Conservation (phyloP, 2,888 invertebrate genomes). For the Digitonthophagus gazella region DNA sequence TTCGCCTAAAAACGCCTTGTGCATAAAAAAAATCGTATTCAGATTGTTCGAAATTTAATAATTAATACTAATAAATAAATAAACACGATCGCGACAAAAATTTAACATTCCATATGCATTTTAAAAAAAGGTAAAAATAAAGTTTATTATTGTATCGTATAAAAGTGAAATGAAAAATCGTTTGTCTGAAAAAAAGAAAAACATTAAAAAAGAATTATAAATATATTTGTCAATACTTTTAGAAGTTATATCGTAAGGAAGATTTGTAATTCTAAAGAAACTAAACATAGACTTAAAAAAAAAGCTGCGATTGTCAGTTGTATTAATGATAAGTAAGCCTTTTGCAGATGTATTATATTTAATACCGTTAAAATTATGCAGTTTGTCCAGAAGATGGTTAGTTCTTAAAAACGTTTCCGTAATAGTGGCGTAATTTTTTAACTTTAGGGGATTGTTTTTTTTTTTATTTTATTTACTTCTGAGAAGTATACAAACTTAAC, state of each 20-base stretch:
- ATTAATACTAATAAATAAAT: constrained; percentile 28
- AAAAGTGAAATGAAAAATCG: constrained; percentile 22
- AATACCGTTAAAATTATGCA: constrained; percentile 41
- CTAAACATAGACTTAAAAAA: constrained; percentile 37
- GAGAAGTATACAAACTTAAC: constrained; percentile 44
- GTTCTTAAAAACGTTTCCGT: constrained; percentile 21
- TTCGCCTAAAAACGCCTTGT: constrained; percentile 52
- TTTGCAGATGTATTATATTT: constrained; percentile 51
- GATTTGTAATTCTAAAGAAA: constrained; percentile 49
- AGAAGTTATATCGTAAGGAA: constrained; percentile 42
- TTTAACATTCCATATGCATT: constrained; percentile 46
- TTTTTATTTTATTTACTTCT: constrained; percentile 43
- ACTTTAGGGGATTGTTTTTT: constrained; percentile 26
- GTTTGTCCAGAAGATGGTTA: constrained; percentile 44
- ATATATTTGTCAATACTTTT: constrained; percentile 49
- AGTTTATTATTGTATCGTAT: constrained; percentile 23
- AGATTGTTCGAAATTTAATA: constrained; percentile 27
- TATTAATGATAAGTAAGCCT: constrained; percentile 48
- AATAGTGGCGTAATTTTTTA: constrained; percentile 22
- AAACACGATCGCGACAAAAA: constrained; percentile 29
- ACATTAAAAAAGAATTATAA: constrained; percentile 37
- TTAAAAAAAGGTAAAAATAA: constrained; percentile 28
- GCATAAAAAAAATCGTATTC: constrained; percentile 34
- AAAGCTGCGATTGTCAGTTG: constrained; percentile 48
- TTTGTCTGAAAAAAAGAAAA: constrained; percentile 27